Evolutionary conservation across 2,888 invertebrate species (phyloP), one percentile per base, ranked within the genome.

Genomic region (Tipula helvola): DNA sequence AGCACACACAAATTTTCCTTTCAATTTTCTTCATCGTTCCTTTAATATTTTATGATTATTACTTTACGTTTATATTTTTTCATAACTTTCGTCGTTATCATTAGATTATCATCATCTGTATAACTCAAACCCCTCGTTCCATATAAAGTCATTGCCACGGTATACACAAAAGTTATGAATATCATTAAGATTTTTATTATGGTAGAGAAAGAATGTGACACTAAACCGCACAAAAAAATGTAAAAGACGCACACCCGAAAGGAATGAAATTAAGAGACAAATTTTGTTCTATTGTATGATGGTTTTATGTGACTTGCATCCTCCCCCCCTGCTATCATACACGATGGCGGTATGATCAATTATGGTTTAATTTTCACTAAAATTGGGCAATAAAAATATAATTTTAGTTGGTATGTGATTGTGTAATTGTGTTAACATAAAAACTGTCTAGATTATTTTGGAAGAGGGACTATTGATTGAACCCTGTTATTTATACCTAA

Each of bases 1-100:
- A 28, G 28, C 1, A 10, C 71, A 71, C 71, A 71, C 71, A 71
- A 71, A 71, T 71, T 71, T 71, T 71, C 28, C 71, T 28, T 71
- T 71, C 71, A 71, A 71, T 71, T 71, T 71, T 71, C 52, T 57
- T 57, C 52, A 16, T 4, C 52, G 52, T 16, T 57, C 28, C 71
- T 71, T 71, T 71, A 71, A 71, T 28, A 28, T 71, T 71, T 71
- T 71, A 71, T 71, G 71, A 71, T 71, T 71, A 71, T 71, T 71
- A 71, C 71, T 71, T 71, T 71, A 71, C 71, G 71, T 71, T 71
- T 71, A 71, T 71, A 71, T 71, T 71, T 71, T 71, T 71, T 71
- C 71, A 71, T 71, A 28, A 71, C 71, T 71, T 71, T 71, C 28
- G 71, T 71, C 71, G 71, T 71, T 71, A 71, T 71, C 71, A 71